phyloP scores from a whole-genome alignment of 2,113 vertebrate genomes.

The Columba janthina region DNA sequence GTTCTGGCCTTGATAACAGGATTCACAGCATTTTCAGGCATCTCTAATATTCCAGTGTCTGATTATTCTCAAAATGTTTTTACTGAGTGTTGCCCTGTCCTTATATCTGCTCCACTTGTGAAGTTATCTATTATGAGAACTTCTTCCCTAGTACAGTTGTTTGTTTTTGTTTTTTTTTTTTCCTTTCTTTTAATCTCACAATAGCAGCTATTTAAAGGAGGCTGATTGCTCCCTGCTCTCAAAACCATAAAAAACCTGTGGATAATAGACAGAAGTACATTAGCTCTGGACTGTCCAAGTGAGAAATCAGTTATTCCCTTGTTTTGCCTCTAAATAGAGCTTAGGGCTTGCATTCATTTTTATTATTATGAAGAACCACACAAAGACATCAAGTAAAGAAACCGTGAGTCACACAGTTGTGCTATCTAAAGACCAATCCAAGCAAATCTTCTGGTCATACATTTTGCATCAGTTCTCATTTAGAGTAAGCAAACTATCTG shows the following conservation, averaged over 20 bases:
- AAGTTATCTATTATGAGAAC: background rate
- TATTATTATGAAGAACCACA: background rate
- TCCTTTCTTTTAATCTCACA: background rate
- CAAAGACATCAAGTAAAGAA: background rate
- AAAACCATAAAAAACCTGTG: background rate
- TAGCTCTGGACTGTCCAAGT: background rate
- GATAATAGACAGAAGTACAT: background rate
- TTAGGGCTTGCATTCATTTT: background rate
- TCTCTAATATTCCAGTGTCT: background rate
- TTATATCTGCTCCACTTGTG: background rate
- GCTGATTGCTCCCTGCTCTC: background rate
- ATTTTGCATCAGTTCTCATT: background rate
- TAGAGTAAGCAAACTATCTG: background rate
- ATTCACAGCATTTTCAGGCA: background rate
- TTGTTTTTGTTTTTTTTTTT: background rate
- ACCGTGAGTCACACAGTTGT: background rate
- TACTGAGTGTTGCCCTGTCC: background rate
- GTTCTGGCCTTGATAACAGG: background rate
- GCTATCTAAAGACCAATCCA: background rate
- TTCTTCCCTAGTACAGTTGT: background rate
- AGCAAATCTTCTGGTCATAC: background rate
- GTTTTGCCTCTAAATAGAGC: background rate
- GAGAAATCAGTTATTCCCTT: background rate
- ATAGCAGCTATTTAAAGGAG: background rate
- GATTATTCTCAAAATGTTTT: background rate